Evolutionary conservation across 2,113 vertebrate genomes (phyloP).

Genomic region (Oreotragus oreotragus): DNA sequence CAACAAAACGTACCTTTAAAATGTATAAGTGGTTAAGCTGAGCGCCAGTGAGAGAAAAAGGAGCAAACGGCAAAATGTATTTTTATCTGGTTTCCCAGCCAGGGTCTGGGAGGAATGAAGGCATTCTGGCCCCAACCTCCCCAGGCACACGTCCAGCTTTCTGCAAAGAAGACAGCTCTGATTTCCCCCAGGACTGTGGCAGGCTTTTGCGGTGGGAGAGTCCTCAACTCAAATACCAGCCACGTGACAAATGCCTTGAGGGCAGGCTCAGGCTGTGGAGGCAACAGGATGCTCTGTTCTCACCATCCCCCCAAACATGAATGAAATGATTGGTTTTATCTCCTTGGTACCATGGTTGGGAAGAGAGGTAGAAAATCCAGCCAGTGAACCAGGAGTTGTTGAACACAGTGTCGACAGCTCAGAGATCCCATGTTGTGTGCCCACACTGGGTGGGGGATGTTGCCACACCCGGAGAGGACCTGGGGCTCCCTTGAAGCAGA

Average conservation of each 20-base stretch:
- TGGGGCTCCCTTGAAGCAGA: background rate
- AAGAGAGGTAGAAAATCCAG: background rate
- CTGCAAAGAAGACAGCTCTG: slow-evolving; percentile 29
- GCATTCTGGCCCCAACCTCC: background rate
- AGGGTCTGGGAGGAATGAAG: background rate
- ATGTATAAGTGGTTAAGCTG: background rate
- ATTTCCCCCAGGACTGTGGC: slow-evolving; percentile 40
- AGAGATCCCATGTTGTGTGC: background rate
- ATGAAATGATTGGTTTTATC: background rate
- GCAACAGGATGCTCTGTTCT: background rate
- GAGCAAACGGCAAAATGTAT: background rate
- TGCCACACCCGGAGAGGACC: too few relatives aligned
- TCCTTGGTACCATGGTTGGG: background rate
- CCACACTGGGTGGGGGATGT: background rate
- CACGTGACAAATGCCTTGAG: slow-evolving; percentile 24
- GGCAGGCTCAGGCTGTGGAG: background rate
- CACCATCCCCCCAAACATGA: background rate
- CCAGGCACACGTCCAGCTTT: background rate
- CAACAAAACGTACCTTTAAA: slow-evolving; percentile 29
- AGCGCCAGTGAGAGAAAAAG: background rate
- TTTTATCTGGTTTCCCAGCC: slow-evolving; percentile 32
- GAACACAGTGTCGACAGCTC: background rate
- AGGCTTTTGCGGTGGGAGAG: slow-evolving; percentile 4
- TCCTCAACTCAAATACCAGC: slow-evolving; percentile 50
- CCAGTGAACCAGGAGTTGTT: background rate